Percentiles rank a stretch among this genome's conserved stretches.
phyloP scores from a whole-genome alignment of 1,140 invertebrate genomes.

The Pseudobourletiella spinata region DNA sequence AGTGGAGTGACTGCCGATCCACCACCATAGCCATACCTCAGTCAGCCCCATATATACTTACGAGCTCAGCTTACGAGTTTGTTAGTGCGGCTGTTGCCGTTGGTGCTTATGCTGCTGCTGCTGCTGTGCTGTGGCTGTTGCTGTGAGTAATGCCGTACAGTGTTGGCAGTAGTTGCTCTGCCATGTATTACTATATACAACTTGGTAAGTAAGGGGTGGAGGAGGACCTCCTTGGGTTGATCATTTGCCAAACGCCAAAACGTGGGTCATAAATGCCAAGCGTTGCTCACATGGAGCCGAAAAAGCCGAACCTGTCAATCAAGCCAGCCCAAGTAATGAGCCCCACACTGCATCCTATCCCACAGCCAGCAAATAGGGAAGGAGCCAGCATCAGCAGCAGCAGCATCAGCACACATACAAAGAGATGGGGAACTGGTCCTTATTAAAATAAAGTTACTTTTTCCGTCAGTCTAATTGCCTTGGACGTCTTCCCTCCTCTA shows the following conservation, averaged over 20 bases:
- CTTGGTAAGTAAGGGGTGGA: not conserved
- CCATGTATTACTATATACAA: not conserved
- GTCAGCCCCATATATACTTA: no score
- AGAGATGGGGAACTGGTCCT: slow-evolving; percentile 6
- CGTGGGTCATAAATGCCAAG: slow-evolving; percentile 25
- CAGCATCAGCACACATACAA: not conserved
- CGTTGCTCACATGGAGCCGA: slow-evolving; percentile 5
- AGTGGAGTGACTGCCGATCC: no score
- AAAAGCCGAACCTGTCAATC: slow-evolving; percentile 19
- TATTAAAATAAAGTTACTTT: slow-evolving; percentile 25
- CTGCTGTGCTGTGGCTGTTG: not conserved
- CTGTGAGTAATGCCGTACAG: not conserved
- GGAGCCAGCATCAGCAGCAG: not conserved
- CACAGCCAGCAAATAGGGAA: not conserved
- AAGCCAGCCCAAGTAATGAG: slow-evolving; percentile 28
- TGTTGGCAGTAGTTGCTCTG: not conserved
- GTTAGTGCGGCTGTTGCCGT: not conserved
- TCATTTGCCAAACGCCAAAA: slow-evolving; percentile 25
- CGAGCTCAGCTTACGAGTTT: not conserved
- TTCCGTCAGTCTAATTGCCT: slow-evolving; percentile 18
- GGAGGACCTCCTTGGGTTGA: slow-evolving; percentile 27
- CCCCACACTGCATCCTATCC: not conserved
- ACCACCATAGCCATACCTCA: no score
- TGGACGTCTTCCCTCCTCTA: slow-evolving; percentile 6
- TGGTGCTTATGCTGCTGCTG: not conserved